These are phyloP conservation scores for Scalopus aquaticus DNA, from an alignment of 2,113 vertebrate species.

Conservation along the genomic window DNA sequence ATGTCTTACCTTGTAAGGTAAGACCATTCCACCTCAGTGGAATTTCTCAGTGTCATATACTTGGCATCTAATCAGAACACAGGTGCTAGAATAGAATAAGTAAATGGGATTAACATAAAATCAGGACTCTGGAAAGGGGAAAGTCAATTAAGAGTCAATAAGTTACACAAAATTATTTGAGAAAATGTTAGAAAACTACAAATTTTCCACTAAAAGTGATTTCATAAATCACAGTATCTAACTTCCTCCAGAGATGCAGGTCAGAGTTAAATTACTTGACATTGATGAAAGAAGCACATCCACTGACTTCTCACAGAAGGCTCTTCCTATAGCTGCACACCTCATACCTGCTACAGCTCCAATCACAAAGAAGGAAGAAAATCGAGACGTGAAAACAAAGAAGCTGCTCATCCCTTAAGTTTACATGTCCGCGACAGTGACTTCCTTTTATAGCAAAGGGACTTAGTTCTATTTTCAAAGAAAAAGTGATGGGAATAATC, in stretches of 20 bases:
- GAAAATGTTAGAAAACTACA: neutral
- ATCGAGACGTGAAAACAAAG: neutral
- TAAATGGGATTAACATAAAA: neutral
- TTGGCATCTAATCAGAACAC: conserved; percentile 15
- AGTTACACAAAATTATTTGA: neutral
- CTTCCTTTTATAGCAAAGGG: neutral
- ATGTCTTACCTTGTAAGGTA: conserved; percentile 51
- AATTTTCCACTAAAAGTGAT: neutral
- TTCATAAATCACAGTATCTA: neutral
- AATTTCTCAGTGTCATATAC: conserved; percentile 31
- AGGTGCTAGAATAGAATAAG: conserved; percentile 55
- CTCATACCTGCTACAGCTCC: neutral
- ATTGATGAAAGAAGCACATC: neutral
- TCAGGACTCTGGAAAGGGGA: neutral
- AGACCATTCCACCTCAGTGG: conserved; percentile 35
- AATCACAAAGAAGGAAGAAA: neutral
- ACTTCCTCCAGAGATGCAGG: neutral
- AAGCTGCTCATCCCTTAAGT: neutral
- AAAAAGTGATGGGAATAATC: neutral
- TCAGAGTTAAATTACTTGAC: too few relatives aligned
- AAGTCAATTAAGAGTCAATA: neutral
- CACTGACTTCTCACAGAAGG: neutral
- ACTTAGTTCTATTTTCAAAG: neutral
- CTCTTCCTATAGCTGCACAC: neutral
- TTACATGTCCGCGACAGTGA: neutral